These are phyloP conservation scores for Paralvinella palmiformis DNA, from an alignment of 1,140 invertebrate genomes.

Conservation along the genomic window DNA sequence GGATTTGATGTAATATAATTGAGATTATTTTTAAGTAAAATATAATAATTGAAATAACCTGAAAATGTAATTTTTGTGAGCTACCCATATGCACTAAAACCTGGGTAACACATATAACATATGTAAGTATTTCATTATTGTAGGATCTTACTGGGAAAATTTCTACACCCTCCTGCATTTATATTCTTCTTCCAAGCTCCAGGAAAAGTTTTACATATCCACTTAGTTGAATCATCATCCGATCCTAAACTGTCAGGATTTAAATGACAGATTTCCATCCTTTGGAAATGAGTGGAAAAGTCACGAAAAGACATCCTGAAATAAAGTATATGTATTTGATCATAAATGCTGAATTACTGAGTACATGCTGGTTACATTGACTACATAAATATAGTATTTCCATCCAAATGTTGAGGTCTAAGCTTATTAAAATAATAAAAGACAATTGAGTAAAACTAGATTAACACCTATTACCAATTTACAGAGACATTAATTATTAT, in stretches of 20 bases:
- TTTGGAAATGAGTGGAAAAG: constrained; percentile 15
- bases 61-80: neutral
- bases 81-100: neutral
- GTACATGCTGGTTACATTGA: too few relatives aligned
- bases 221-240: neutral
- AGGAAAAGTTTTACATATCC: constrained; percentile 2
- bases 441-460: too few relatives aligned
- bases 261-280: constrained; percentile 23
- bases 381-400: too few relatives aligned
- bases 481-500: too few relatives aligned
- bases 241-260: constrained; percentile 8
- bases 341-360: too few relatives aligned
- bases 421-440: too few relatives aligned
- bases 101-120: neutral
- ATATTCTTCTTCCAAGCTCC: constrained; percentile 19
- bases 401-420: too few relatives aligned
- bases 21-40: too few relatives aligned
- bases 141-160: constrained; percentile 6
- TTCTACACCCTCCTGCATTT: constrained; percentile 20
- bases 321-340: too few relatives aligned
- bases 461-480: too few relatives aligned
- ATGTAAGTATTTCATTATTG: neutral
- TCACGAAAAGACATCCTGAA: constrained; percentile 16
- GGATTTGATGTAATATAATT: too few relatives aligned
- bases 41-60: too few relatives aligned